These are phyloP conservation scores for Lynx canadensis DNA, from an alignment of 2,113 vertebrate species.

Conservation along the genomic window DNA sequence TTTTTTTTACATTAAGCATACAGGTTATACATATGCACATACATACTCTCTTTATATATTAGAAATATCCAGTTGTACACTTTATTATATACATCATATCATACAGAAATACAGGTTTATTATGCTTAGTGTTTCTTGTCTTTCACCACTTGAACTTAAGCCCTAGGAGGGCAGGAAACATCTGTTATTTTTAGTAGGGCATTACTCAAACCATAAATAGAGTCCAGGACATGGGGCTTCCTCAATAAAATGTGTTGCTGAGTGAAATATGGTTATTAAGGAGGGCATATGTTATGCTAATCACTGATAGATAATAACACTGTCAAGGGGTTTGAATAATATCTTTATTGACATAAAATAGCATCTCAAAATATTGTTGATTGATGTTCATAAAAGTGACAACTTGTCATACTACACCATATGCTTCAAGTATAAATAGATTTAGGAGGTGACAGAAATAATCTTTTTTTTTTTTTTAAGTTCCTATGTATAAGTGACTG, in stretches of 20 bases:
- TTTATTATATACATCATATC: not conserved
- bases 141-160: not conserved
- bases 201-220: not conserved
- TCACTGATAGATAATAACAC: not conserved
- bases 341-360: conserved; percentile 45
- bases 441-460: not conserved
- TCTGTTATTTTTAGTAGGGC: not conserved
- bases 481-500: not conserved
- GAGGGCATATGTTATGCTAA: conserved; percentile 1
- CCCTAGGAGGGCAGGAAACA: not conserved
- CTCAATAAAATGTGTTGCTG: not conserved
- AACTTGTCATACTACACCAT: not conserved
- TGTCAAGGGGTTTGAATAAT: not conserved
- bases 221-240: not conserved
- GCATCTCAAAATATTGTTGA: conserved; percentile 10
- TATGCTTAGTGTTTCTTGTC: not conserved
- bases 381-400: conserved; percentile 2
- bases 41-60: not conserved
- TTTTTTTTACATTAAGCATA: not conserved
- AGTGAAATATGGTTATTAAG: not conserved
- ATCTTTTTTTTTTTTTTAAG: not conserved
- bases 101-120: not conserved
- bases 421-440: conserved; percentile 8
- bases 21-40: not conserved
- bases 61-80: not conserved